phyloP scores from a whole-genome alignment of 2,113 vertebrate species.

The Gallinago paraguaiae region DNA sequence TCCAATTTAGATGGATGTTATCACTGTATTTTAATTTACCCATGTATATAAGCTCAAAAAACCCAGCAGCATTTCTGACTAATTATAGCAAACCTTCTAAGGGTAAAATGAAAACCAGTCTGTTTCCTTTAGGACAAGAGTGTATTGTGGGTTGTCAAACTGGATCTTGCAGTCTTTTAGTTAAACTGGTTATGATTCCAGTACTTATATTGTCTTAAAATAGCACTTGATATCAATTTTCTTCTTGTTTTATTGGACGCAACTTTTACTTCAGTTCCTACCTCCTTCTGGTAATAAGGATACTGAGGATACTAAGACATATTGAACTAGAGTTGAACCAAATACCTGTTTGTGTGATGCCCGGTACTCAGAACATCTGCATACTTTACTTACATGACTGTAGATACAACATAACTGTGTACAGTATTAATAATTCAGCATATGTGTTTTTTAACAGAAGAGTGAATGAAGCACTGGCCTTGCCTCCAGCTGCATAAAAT shows the following conservation, averaged over 20 bases:
- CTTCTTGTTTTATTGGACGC: background rate
- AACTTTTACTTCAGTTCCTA: background rate
- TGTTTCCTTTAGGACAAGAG: background rate
- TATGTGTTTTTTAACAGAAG: background rate
- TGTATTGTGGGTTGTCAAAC: background rate
- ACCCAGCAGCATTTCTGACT: background rate
- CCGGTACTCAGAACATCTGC: background rate
- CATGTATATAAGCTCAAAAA: background rate
- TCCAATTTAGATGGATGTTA: background rate
- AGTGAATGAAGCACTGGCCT: background rate
- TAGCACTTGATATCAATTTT: background rate
- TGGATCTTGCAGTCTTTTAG: background rate
- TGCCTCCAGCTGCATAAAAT: background rate
- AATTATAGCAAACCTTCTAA: background rate
- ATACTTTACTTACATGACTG: background rate
- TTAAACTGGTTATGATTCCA: background rate
- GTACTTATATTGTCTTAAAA: background rate
- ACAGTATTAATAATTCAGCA: background rate
- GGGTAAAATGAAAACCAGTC: background rate
- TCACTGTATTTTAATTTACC: background rate
- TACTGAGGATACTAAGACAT: background rate
- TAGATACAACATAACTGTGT: background rate
- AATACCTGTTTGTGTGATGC: background rate
- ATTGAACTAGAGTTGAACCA: background rate
- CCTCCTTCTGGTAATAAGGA: background rate